Base-by-base conservation (phyloP, 2,113 vertebrate species). In the Macquaria ambigua region DNA sequence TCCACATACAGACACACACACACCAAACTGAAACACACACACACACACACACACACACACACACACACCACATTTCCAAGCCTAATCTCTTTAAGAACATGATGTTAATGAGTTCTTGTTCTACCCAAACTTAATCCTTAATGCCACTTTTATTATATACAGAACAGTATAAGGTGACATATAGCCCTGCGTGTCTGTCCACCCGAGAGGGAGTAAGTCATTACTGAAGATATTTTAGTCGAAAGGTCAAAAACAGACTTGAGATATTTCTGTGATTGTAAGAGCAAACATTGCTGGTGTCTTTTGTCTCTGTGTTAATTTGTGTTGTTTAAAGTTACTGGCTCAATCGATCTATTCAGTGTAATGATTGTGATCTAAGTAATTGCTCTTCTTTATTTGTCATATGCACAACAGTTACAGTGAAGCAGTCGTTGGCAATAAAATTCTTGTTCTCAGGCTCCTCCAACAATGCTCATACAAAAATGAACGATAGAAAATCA, bases 81-180 rank as follows among this genome's bases (percentile, higher is more conserved):
- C 5, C 67, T 31, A 72, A 63, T 67, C 61, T 85, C 46, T 68
- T 25, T 23, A 39, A 79, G 91, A 84, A 83, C 89, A 87, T 55
- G 73, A 88, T 83, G 83, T 91, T 91, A 91, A 93, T 87, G 84
- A 91, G 83, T 87, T 91, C 74, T 28, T 83, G 76, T 85, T 79
- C 85, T 66, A 23, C 7, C 41, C 15, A 75, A 86, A 89, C 53
- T 23, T 89, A 92, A 90, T 89, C 85, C 81, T 63, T 55, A 12
- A 63, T 14, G 21, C 11, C 50, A 23, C 39, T 21, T 8, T 53
- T 62, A 61, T 74, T 79, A 55, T 53, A 41, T 43, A 86, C 37
- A 48, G 52, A 58, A 56, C 52, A 62, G 25, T 14, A 62, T 50
- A 77, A 61, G 66, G 53, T 70, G 67, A 58, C 56, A 41, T 59